These are phyloP conservation scores for Phalacrocorax brasilianus DNA, from an alignment of 2,113 vertebrate genomes.

Conservation along the genomic window DNA sequence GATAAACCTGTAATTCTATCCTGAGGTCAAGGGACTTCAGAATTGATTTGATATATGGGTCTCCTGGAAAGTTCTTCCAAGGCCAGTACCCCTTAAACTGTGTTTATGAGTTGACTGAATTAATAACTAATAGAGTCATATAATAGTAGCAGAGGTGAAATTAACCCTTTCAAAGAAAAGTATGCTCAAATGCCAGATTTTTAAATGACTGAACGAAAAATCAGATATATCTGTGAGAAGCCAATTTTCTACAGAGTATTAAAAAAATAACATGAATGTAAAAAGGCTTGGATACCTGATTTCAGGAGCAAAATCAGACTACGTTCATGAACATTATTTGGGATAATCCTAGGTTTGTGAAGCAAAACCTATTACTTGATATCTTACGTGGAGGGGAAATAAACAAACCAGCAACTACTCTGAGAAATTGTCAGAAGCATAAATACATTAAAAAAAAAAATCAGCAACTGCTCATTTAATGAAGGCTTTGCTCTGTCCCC, in stretches of 20 bases:
- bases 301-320: not conserved
- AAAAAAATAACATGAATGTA: not conserved
- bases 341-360: not conserved
- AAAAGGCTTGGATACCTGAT: not conserved
- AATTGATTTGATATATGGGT: conserved; percentile 56
- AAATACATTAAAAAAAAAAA: not conserved
- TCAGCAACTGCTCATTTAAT: not conserved
- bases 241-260: not conserved
- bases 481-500: not conserved
- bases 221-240: not conserved
- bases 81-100: conserved; percentile 22
- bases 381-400: not conserved
- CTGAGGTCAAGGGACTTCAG: conserved; percentile 52
- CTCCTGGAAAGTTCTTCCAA: conserved; percentile 52
- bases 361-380: not conserved
- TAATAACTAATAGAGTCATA: conserved; percentile 50
- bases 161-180: not conserved
- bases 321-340: not conserved
- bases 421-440: not conserved
- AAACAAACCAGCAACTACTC: not conserved
- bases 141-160: not conserved
- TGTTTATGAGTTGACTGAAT: conserved; percentile 43
- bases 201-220: not conserved
- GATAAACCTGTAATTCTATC: conserved; percentile 63
- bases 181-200: not conserved